A percentile compares a stretch with the other conserved stretches of the same genome.
Conservation (phyloP, 2,888 invertebrate genomes). For the Orgyia antiqua region DNA sequence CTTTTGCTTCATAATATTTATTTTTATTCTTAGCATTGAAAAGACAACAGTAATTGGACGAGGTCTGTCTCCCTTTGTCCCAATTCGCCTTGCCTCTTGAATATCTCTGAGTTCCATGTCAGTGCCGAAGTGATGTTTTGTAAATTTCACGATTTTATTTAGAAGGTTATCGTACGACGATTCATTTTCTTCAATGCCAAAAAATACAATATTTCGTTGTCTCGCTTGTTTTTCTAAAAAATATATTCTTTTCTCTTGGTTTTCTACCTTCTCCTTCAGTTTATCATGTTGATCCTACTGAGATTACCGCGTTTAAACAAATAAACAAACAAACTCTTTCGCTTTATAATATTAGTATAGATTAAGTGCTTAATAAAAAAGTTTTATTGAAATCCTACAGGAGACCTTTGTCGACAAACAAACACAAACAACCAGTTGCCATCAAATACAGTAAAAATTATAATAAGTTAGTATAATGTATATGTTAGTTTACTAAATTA, state of each 20-base stretch:
- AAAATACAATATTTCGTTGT: slow-evolving; percentile 5
- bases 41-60: slow-evolving; percentile 14
- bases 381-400: too few species aligned
- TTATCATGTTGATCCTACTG: slow-evolving; percentile 9
- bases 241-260: slow-evolving; percentile 14
- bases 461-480: too few species aligned
- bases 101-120: slow-evolving; percentile 9
- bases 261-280: slow-evolving; percentile 11
- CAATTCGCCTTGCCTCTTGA: slow-evolving; percentile 13
- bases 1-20: neutral
- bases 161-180: slow-evolving; percentile 4
- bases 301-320: too few species aligned
- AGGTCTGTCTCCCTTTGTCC: slow-evolving; percentile 10
- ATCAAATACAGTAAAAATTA: too few species aligned
- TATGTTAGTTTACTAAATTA: too few species aligned
- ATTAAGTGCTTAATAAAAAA: too few species aligned
- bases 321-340: too few species aligned
- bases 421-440: too few species aligned
- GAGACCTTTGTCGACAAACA: too few species aligned
- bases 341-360: too few species aligned
- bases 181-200: slow-evolving; percentile 8
- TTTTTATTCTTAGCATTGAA: neutral
- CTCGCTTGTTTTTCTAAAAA: slow-evolving; percentile 14
- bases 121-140: slow-evolving; percentile 5
- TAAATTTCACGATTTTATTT: slow-evolving; percentile 5